phyloP scores from a whole-genome alignment of 2,888 invertebrate species.

The Drosophila quinaria region DNA sequence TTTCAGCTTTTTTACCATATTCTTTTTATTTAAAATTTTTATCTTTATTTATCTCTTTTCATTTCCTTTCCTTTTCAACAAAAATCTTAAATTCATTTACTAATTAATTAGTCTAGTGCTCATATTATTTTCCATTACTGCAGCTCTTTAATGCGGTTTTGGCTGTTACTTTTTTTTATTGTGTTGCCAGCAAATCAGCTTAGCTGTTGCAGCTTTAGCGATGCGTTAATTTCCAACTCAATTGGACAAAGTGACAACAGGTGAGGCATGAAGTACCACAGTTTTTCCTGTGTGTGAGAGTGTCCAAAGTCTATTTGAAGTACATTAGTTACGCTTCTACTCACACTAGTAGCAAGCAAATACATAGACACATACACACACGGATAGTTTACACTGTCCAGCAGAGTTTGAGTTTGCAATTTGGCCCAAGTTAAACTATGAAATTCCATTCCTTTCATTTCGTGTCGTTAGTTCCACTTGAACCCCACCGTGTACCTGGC shows the following conservation, averaged over 20 bases:
- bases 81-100: background rate
- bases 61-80: no score
- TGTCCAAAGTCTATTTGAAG: constrained; percentile 61
- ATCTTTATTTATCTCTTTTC: no score
- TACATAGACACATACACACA: constrained; percentile 6
- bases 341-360: constrained; percentile 11
- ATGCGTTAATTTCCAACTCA: constrained; percentile 50
- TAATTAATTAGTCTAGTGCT: constrained; percentile 4
- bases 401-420: constrained; percentile 53
- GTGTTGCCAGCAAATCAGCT: constrained; percentile 39
- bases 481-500: background rate
- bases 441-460: constrained; percentile 72
- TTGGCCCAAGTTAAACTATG: constrained; percentile 61
- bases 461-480: constrained; percentile 28
- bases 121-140: background rate
- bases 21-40: no score
- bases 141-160: constrained; percentile 21
- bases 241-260: constrained; percentile 56
- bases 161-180: background rate
- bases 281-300: constrained; percentile 10
- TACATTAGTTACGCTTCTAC: constrained; percentile 56
- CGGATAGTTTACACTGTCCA: constrained; percentile 32
- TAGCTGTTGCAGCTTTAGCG: constrained; percentile 44
- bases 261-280: constrained; percentile 46
- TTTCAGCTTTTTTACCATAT: no score